Percentiles rank a stretch among this genome's conserved stretches.
Evolutionary conservation across 2,888 invertebrate species (phyloP).

Genomic region (Hemithea aestivaria): DNA sequence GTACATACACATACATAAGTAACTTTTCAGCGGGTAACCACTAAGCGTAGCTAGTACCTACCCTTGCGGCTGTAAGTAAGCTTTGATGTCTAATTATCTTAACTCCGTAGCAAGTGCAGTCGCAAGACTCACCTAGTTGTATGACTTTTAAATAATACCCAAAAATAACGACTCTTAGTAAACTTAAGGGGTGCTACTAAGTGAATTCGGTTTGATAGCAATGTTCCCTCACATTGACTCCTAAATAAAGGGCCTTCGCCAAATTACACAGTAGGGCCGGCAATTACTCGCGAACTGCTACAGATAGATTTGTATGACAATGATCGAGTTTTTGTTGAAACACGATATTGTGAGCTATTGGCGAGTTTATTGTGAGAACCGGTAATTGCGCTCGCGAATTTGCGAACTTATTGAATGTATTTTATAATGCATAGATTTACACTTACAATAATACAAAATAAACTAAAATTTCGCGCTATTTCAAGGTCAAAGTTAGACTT

Average conservation of each 20-base stretch:
- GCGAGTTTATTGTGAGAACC: constrained; percentile 31
- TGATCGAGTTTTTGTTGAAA: constrained; percentile 66
- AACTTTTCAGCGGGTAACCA: no score
- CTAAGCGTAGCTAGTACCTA: no score
- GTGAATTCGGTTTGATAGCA: constrained; percentile 42
- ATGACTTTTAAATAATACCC: no score
- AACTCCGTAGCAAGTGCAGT: no score
- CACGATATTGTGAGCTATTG: constrained; percentile 45
- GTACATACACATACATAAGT: no score
- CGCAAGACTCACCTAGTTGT: no score
- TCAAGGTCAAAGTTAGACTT: no score
- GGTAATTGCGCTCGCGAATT: constrained; percentile 23
- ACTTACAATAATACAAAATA: no score
- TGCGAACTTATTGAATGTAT: constrained; percentile 3
- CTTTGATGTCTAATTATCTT: no score
- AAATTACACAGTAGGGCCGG: constrained; percentile 64
- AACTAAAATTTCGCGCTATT: no score
- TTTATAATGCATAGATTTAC: neutral
- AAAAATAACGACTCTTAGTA: constrained; percentile 1
- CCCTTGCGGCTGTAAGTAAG: no score
- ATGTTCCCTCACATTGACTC: constrained; percentile 48
- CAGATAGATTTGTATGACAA: constrained; percentile 79
- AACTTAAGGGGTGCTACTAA: constrained; percentile 33
- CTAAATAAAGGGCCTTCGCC: constrained; percentile 56
- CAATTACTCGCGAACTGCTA: constrained; percentile 68